A percentile compares a stretch with the other conserved stretches of the same genome.
These are phyloP conservation scores for Apocheima hispidaria DNA, from an alignment of 2,888 invertebrate species.

Conservation along the genomic window DNA sequence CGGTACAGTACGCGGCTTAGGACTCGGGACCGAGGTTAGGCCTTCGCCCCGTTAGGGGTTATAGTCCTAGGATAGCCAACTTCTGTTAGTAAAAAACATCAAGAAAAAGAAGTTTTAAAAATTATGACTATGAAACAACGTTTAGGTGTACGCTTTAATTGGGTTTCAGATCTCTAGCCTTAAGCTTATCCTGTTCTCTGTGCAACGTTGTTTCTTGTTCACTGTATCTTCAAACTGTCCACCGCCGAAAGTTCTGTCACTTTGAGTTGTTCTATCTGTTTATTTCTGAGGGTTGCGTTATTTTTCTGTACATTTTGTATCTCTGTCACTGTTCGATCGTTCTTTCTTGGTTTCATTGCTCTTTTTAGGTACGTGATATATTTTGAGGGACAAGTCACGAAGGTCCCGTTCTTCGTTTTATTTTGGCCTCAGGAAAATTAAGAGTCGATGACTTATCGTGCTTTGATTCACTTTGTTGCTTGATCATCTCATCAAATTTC, in stretches of 20 bases:
- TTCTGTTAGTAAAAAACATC: too few relatives aligned
- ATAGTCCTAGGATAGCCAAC: too few relatives aligned
- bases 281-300: not conserved
- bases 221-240: too few relatives aligned
- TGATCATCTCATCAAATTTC: not conserved
- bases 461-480: slow-evolving; percentile 1
- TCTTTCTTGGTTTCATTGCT: not conserved
- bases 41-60: too few relatives aligned
- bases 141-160: too few relatives aligned
- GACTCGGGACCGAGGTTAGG: too few relatives aligned
- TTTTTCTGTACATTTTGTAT: not conserved
- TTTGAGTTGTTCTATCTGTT: not conserved
- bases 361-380: not conserved
- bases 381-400: not conserved
- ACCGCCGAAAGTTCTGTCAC: not conserved
- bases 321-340: not conserved
- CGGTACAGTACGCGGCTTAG: too few relatives aligned
- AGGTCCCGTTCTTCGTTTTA: not conserved
- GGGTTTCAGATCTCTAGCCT: too few relatives aligned
- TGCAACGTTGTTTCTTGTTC: too few relatives aligned
- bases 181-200: too few relatives aligned
- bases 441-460: not conserved
- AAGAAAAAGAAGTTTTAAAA: too few relatives aligned
- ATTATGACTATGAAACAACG: too few relatives aligned
- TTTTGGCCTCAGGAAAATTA: not conserved